Percentiles rank a stretch among this genome's conserved stretches.
phyloP scores from a whole-genome alignment of 2,888 invertebrate species.

The Meiosimyza decipiens region DNA sequence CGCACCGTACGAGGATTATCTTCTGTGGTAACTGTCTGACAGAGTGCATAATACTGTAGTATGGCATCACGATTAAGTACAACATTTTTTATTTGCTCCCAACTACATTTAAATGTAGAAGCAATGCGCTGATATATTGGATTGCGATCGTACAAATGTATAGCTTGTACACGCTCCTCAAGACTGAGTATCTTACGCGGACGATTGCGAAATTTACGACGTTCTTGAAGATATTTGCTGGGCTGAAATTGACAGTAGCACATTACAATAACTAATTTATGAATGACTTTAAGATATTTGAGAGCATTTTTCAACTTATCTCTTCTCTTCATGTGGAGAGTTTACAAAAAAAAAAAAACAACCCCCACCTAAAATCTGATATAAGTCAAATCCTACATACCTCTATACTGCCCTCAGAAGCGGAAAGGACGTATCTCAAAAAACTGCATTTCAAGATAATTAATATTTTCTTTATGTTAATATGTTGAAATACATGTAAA shows the following conservation, averaged over 20 bases:
- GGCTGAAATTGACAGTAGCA: constrained; percentile 37
- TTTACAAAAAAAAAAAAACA: too few species aligned
- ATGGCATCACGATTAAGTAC: constrained; percentile 49
- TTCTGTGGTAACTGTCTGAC: constrained; percentile 44
- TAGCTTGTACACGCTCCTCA: constrained; percentile 50
- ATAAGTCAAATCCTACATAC: too few species aligned
- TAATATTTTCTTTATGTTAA: too few species aligned
- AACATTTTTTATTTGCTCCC: constrained; percentile 52
- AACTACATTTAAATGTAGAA: constrained; percentile 48
- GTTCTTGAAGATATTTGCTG: constrained; percentile 46
- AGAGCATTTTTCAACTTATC: too few species aligned
- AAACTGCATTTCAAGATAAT: too few species aligned
- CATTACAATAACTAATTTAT: too few species aligned
- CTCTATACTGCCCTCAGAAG: too few species aligned
- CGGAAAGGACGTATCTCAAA: too few species aligned
- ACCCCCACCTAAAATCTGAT: too few species aligned
- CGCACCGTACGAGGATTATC: constrained; percentile 47
- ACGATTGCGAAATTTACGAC: constrained; percentile 44
- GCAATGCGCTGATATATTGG: constrained; percentile 50
- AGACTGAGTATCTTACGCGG: constrained; percentile 49
- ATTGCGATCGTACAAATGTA: constrained; percentile 47
- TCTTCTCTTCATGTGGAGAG: too few species aligned
- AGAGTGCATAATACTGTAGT: constrained; percentile 48
- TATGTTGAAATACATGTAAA: too few species aligned
- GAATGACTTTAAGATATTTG: too few species aligned